A percentile compares a stretch with the other conserved stretches of the same genome.
These are phyloP conservation scores for Ammospiza nelsoni DNA, from an alignment of 2,113 vertebrate species.

Conservation along the genomic window DNA sequence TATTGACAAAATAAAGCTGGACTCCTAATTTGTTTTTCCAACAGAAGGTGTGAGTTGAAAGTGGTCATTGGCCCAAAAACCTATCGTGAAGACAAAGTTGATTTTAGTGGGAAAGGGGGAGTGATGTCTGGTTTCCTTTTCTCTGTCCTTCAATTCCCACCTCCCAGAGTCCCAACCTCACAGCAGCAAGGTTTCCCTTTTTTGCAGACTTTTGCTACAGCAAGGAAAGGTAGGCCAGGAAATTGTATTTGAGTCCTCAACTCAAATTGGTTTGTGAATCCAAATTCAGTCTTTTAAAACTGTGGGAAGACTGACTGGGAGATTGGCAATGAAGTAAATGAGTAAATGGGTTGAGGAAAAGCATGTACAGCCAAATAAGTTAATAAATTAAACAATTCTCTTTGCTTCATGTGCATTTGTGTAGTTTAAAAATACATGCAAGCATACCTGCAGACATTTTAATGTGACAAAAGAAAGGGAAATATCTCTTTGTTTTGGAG, in stretches of 20 bases:
- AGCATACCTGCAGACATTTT: background rate
- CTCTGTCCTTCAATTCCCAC: background rate
- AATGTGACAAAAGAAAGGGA: background rate
- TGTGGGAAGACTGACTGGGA: background rate
- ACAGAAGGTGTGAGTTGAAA: slow-evolving; percentile 38
- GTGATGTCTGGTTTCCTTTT: background rate
- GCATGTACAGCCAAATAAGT: background rate
- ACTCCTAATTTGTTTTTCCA: slow-evolving; percentile 10
- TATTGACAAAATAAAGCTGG: slow-evolving; percentile 18
- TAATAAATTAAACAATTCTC: background rate
- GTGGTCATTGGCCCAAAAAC: slow-evolving; percentile 37
- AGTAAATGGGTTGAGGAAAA: background rate
- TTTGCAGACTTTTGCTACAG: background rate
- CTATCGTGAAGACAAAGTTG: background rate
- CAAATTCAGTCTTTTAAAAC: background rate
- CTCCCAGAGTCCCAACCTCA: background rate
- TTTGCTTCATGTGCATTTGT: accelerated
- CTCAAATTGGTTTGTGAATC: background rate
- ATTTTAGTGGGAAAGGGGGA: background rate
- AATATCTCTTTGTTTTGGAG: background rate
- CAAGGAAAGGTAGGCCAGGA: background rate
- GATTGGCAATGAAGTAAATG: background rate
- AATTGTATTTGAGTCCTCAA: background rate
- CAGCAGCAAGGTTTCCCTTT: background rate
- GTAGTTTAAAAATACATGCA: background rate